Evolutionary conservation across 2,113 vertebrate genomes (phyloP).

Genomic region (Ivindomyrus marchei): DNA sequence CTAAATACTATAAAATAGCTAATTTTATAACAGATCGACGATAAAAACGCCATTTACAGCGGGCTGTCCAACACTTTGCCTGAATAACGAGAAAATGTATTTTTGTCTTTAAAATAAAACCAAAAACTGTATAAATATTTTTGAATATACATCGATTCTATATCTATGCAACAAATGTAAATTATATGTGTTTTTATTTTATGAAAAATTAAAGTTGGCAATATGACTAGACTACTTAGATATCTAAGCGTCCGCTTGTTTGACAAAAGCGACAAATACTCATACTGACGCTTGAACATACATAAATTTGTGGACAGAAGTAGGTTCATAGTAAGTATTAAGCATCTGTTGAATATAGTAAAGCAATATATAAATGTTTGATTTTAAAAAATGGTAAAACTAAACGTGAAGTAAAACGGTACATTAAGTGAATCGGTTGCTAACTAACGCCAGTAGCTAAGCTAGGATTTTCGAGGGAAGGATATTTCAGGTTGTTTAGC

Average conservation of each 20-base stretch:
- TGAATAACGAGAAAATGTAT: neutral
- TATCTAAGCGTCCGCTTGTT: neutral
- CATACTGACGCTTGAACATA: constrained; percentile 14
- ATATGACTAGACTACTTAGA: neutral
- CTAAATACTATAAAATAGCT: neutral
- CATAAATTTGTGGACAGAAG: neutral
- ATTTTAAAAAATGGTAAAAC: neutral
- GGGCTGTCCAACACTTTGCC: constrained; percentile 1
- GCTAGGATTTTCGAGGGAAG: neutral
- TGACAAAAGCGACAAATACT: constrained; percentile 15
- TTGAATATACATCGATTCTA: neutral
- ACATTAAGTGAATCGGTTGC: constrained; percentile 5
- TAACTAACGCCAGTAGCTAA: neutral
- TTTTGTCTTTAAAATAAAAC: neutral
- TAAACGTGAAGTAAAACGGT: neutral
- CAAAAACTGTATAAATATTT: neutral
- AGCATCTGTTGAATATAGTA: neutral
- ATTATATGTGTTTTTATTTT: neutral
- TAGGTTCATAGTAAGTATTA: constrained; percentile 35
- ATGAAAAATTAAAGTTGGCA: neutral
- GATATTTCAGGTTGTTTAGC: neutral
- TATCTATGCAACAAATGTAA: neutral
- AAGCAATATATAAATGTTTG: neutral
- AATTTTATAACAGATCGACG: neutral
- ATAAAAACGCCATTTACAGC: neutral